A percentile compares a stretch with the other conserved stretches of the same genome.
These are phyloP conservation scores for Saxidomus purpurata DNA, from an alignment of 1,140 invertebrate species.

Conservation along the genomic window DNA sequence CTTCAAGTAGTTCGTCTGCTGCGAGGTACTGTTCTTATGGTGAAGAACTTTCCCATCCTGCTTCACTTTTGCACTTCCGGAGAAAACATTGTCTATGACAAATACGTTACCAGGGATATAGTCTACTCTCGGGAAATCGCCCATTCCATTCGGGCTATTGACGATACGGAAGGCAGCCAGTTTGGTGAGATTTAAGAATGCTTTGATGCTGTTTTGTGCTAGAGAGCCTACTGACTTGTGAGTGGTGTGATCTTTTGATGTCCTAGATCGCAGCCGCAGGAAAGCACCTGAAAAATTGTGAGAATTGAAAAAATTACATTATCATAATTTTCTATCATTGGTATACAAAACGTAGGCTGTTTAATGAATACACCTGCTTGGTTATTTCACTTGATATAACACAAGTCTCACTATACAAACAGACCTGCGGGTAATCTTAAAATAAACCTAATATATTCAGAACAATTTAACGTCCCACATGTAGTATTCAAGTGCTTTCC, in stretches of 20 bases:
- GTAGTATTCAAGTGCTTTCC: no score
- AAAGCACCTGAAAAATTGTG: slow-evolving; percentile 63
- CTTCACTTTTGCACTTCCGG: slow-evolving; percentile 64
- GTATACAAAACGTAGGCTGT: no score
- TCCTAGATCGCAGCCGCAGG: slow-evolving; percentile 67
- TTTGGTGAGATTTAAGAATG: slow-evolving; percentile 69
- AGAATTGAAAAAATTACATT: no score
- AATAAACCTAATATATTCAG: no score
- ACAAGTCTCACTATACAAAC: no score
- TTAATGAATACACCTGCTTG: no score
- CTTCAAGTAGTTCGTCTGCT: slow-evolving; percentile 67
- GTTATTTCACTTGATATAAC: no score
- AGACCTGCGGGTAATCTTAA: no score
- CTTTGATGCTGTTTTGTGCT: slow-evolving; percentile 55
- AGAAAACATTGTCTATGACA: slow-evolving; percentile 64
- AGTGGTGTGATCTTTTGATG: slow-evolving; percentile 64
- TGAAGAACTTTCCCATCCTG: slow-evolving; percentile 50
- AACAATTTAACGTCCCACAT: no score
- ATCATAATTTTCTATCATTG: no score
- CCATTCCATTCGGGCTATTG: slow-evolving; percentile 45
- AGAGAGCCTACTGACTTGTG: slow-evolving; percentile 64
- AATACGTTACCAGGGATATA: slow-evolving; percentile 72
- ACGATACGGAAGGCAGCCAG: slow-evolving; percentile 66
- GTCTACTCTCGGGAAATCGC: slow-evolving; percentile 64
- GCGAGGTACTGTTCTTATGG: slow-evolving; percentile 45